Evolutionary conservation across 2,113 vertebrate genomes (phyloP), one percentile per base, ranked within the genome.

Genomic region (Agapornis roseicollis): DNA sequence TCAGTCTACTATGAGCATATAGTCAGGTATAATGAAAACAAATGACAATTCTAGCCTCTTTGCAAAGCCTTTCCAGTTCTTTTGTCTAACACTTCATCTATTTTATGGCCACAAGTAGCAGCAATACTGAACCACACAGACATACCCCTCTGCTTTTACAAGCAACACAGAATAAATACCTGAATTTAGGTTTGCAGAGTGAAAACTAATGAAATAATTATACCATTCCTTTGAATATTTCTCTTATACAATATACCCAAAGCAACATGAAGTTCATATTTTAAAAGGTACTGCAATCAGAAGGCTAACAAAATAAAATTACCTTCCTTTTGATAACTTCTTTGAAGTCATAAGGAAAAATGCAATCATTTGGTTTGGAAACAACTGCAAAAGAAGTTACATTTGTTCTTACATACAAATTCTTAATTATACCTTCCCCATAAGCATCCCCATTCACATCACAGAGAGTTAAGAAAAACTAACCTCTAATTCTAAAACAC

Each of bases 261-360:
- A 85, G 39, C 50, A 94, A 79, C 10, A 20, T 5, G 8, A 79
- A 37, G 31, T 20, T 58, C 12, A 4, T n/a, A 41, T 64, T 74
- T 65, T 83, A 61, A 31, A 81, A 84, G 22, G 17, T 53, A 86
- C 16, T 60, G 12, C 23, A 66, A 49, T 42, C 44, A 81, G 58
- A 92, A 72, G 11, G 47, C 42, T 41, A 89, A 39, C 46, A 70
- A 71, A 82, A 88, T 46, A 14, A 68, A 78, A 60, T 98, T 98
- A 99, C 99, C 99, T 99, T 99, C 94, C 98, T 98, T 92, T 94
- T 98, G 86, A 99, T 90, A 0, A 96, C 97, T 56, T 99, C 99
- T 81, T 98, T 98, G 94, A 99, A 99, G 97, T 98, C 98, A 88
- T 98, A 99, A 10, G 99, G 99, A 85, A 99, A 99, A 97, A 99